Base-by-base conservation (phyloP, 2,888 invertebrate species). In the Hermodice carunculata region DNA sequence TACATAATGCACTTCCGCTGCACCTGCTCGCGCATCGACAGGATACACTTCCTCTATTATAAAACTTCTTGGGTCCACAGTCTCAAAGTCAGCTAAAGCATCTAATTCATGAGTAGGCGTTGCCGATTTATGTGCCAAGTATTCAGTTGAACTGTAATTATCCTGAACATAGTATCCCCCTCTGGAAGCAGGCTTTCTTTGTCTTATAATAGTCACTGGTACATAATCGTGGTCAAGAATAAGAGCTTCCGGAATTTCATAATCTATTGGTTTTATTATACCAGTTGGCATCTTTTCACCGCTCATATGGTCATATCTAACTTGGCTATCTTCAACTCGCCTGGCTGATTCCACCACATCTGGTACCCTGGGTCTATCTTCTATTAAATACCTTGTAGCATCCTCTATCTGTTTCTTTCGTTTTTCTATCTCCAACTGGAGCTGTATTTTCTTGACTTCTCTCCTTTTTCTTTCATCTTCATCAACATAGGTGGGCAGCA, bases 391-490 rank as follows among this genome's bases (percentile, higher is more conserved):
- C 8, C 88, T 85, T n/a, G 88, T 87, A 66, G 89, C 88, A 71
- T 89, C 89, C 73, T 89, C 89, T 64, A 91, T 87, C 75, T 90
- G 89, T 73, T 88, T 88, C 48, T 89, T 86, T n/a, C 91, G 83
- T 57, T 89, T 85, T 14, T 89, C 89, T 66, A 91, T 90, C 79
- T 91, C 91, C 46, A 88, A 88, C 73, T 89, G 89, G 64, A 91
- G 87, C 71, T 89, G 87, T 42, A 88, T 86, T 78, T 89, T 89
- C 77, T 89, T 89, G 75, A 89, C 88, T 73, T 91, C 90, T 44
- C 89, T 81, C 24, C 86, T 86, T 68, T 88, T 76, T 51, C 86
- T 82, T 68, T 90, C 89, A 63, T 89, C 89, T 53, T 88, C 88
- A 48, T 80, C 83, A 0, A 75, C 71, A 57, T 79, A 82, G 0